These are phyloP conservation scores for Andrena chrysosceles DNA, from an alignment of 2,888 invertebrate species.

Conservation along the genomic window DNA sequence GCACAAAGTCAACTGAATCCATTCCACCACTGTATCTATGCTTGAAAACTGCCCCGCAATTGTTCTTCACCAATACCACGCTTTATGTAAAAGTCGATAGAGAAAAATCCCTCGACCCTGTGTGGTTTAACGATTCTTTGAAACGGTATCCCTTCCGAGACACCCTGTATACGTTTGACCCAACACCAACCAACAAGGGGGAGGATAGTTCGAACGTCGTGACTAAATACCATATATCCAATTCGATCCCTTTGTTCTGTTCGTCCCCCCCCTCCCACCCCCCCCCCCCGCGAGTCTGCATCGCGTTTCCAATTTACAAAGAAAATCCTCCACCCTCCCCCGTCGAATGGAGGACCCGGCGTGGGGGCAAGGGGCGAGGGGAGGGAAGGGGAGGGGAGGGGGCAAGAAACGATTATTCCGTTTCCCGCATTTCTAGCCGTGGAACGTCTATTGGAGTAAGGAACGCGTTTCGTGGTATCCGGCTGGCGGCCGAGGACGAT, in stretches of 20 bases:
- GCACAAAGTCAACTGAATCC: too few species aligned
- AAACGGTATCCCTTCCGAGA: too few species aligned
- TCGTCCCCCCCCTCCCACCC: neutral
- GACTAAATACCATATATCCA: slow-evolving; percentile 54
- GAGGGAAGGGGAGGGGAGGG: neutral
- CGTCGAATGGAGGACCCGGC: neutral
- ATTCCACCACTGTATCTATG: too few species aligned
- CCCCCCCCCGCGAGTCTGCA: slow-evolving; percentile 3
- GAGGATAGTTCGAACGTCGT: slow-evolving; percentile 21
- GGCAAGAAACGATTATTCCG: slow-evolving; percentile 8
- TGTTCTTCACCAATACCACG: too few species aligned
- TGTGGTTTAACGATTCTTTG: too few species aligned
- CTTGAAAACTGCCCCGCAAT: too few species aligned
- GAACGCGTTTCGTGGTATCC: neutral
- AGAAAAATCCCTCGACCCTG: too few species aligned
- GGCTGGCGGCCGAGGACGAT: slow-evolving; percentile 16
- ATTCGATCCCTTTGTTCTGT: slow-evolving; percentile 40
- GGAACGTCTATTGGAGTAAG: neutral
- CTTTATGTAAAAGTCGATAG: too few species aligned
- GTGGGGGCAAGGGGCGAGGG: neutral
- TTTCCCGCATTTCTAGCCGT: neutral
- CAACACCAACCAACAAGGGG: slow-evolving; percentile 8
- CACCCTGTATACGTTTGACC: neutral
- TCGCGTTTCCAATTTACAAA: slow-evolving; percentile 49
- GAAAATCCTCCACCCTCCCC: neutral